Base-by-base conservation (phyloP, 2,113 vertebrate genomes). In the Anguilla rostrata region DNA sequence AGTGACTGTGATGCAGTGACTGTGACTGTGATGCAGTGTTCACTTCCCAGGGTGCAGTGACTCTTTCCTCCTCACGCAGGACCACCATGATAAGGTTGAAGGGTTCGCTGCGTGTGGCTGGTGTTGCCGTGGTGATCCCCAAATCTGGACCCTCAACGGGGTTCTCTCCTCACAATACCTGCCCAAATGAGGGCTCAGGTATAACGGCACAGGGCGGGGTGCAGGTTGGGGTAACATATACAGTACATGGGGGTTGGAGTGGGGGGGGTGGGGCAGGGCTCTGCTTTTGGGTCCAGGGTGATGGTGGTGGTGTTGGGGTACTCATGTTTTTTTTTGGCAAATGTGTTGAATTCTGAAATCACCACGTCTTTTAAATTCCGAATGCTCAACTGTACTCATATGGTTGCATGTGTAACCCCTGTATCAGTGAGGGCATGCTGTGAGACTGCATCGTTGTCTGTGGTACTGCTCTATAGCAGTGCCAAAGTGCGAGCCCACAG, bases 131-230 rank as follows among this genome's bases (percentile, higher is more conserved):
- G 80, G 91, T 97, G 15, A 5, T 92, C 6, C 91, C 96, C 39
- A 96, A 92, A 57, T 88, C 94, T 0, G 93, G 87, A 29, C 96
- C 96, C 0, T 0, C 83, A 0, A 22, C 86, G 0, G 94, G 94
- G 0, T 97, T 97, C 90, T 99, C 98, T 14, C 96, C 97, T 0
- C 97, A 97, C 56, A 90, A 95, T 39, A 88, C 93, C 2, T 99
- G 98, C 84, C 98, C 98, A 92, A 99, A 97, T 0, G 97, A 99
- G 87, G 96, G 94, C 90, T 90, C 94, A 88, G 95, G 96, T 96
- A 63, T 20, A 60, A 20, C 14, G 57, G 20, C 8, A 22, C 60
- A 26, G 60, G 18, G 60, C 4, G 20, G 86, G 71, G 90, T 84
- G 80, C 34, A 26, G 26, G 22, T 15, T 14, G 8, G 22, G 11